These are phyloP conservation scores for Hemithea aestivaria DNA, from an alignment of 2,888 invertebrate genomes.

Conservation along the genomic window DNA sequence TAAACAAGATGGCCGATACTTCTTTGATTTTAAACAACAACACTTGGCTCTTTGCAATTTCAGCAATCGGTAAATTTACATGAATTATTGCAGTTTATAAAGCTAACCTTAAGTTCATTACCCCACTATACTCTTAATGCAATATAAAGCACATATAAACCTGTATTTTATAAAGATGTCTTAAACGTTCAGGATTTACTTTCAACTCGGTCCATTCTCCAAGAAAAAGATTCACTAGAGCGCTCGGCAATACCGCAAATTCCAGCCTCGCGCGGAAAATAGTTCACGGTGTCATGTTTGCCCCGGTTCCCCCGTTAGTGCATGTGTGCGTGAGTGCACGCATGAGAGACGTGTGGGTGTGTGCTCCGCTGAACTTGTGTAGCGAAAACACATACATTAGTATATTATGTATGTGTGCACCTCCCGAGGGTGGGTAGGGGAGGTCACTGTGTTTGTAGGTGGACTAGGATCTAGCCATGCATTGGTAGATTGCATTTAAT, in stretches of 20 bases:
- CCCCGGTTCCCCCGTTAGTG: constrained; percentile 33
- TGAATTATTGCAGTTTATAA: too few species aligned
- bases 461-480: constrained; percentile 49
- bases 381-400: too few species aligned
- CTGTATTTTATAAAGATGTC: too few species aligned
- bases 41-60: too few species aligned
- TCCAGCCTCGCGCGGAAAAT: constrained; percentile 33
- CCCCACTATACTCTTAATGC: too few species aligned
- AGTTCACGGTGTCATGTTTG: constrained; percentile 41
- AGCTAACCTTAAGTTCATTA: too few species aligned
- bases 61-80: too few species aligned
- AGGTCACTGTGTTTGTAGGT: constrained; percentile 71
- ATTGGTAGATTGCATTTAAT: constrained; percentile 32
- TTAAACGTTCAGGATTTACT: too few species aligned
- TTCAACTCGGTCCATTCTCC: too few species aligned
- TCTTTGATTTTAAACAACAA: too few species aligned
- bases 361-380: constrained; percentile 29
- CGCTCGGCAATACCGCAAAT: constrained; percentile 23
- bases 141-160: too few species aligned
- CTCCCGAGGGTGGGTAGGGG: constrained; percentile 42
- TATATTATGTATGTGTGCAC: constrained; percentile 38
- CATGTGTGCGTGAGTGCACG: constrained; percentile 30
- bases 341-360: constrained; percentile 23
- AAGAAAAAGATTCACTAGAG: constrained; percentile 32
- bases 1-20: too few species aligned